These are phyloP conservation scores for Herpailurus yagouaroundi DNA, from an alignment of 2,113 vertebrate genomes.

Conservation along the genomic window DNA sequence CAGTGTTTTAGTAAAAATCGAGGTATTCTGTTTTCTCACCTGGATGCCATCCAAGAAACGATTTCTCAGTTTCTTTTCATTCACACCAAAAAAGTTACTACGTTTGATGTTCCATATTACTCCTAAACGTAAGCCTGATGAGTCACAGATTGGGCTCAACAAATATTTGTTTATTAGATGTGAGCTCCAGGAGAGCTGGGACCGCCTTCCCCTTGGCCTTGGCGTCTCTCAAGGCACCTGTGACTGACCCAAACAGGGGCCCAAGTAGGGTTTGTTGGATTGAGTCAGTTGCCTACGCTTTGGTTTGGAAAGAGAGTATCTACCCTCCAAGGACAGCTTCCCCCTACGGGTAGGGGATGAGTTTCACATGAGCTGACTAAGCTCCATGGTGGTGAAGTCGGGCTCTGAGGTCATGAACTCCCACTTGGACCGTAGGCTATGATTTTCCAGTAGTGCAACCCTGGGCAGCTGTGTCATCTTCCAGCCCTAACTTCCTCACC, in stretches of 20 bases:
- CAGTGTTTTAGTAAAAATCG: not conserved
- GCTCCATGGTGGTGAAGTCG: rapidly evolving
- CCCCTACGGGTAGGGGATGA: rapidly evolving
- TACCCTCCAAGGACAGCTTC: not conserved
- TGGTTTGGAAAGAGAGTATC: not conserved
- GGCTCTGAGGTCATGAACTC: not conserved
- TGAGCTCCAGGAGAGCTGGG: not conserved
- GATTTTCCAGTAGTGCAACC: too few relatives aligned
- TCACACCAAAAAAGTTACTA: not conserved
- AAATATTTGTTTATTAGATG: not conserved
- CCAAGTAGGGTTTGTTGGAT: not conserved
- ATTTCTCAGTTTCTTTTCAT: not conserved
- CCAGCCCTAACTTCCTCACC: not conserved
- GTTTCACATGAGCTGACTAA: not conserved
- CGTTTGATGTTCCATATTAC: not conserved
- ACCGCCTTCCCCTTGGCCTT: not conserved
- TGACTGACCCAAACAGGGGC: rapidly evolving
- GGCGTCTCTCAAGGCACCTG: not conserved
- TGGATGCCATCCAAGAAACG: not conserved
- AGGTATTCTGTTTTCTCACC: not conserved
- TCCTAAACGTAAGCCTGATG: not conserved
- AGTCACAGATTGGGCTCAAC: not conserved
- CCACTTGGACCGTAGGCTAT: not conserved
- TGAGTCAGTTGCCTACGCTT: not conserved
- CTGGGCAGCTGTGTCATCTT: too few relatives aligned